Percentiles rank a stretch among this genome's conserved stretches.
Evolutionary conservation across 2,888 invertebrate genomes (phyloP).

Genomic region (Drosophila aldrichi): DNA sequence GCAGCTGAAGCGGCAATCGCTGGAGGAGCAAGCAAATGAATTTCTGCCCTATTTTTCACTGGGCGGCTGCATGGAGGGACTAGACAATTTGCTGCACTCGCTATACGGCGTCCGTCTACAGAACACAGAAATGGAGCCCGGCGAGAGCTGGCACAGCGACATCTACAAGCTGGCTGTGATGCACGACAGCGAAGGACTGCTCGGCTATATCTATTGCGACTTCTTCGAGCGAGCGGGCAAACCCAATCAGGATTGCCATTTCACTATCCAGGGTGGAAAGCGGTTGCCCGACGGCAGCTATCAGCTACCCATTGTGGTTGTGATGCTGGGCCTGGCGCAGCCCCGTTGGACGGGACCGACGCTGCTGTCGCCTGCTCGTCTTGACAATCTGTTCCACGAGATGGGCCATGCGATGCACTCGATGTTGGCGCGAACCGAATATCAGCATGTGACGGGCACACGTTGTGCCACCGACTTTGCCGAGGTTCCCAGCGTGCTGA

Average conservation of each 20-base stretch:
- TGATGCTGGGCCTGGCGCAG: slow-evolving; percentile 94
- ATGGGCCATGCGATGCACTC: slow-evolving; percentile 99
- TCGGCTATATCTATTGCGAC: slow-evolving; percentile 99
- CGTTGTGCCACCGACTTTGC: slow-evolving; percentile 99
- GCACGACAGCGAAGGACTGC: slow-evolving; percentile 91
- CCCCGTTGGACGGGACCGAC: slow-evolving; percentile 92
- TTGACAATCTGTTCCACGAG: slow-evolving; percentile 99
- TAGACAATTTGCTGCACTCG: slow-evolving; percentile 94
- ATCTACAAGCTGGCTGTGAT: slow-evolving; percentile 97
- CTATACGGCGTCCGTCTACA: slow-evolving; percentile 93
- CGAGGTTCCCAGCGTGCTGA: slow-evolving; percentile 98
- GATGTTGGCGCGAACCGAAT: slow-evolving; percentile 97
- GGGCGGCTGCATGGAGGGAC: slow-evolving; percentile 98
- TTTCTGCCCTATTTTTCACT: slow-evolving; percentile 95
- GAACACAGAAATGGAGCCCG: slow-evolving; percentile 89
- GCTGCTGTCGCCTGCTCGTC: slow-evolving; percentile 92
- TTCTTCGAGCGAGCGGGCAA: slow-evolving; percentile 96
- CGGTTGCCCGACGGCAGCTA: slow-evolving; percentile 91
- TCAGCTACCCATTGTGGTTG: slow-evolving; percentile 96
- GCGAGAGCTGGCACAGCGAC: slow-evolving; percentile 95
- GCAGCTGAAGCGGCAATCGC: slow-evolving; percentile 89
- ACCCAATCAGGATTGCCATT: slow-evolving; percentile 99
- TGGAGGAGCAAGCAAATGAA: slow-evolving; percentile 90
- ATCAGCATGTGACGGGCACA: slow-evolving; percentile 99
- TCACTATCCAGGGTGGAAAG: slow-evolving; percentile 98